Conservation (phyloP, 2,797 vertebrate genomes). For the Coregonus suidteri region DNA sequence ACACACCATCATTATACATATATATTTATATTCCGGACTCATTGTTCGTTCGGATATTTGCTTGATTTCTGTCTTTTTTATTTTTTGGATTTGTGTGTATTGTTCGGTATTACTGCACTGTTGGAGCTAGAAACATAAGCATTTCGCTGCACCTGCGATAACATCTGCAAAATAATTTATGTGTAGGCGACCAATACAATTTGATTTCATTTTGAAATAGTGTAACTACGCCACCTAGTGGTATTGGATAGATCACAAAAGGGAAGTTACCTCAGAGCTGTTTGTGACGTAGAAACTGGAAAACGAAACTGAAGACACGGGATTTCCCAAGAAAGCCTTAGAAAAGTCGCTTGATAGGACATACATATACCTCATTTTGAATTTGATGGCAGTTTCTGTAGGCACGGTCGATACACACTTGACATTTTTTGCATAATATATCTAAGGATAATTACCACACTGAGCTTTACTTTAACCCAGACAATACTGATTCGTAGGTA, state of each 20-base stretch:
- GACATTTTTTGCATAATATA: not conserved
- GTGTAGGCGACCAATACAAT: no score
- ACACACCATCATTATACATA: no score
- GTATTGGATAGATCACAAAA: constrained; percentile 16
- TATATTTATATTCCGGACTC: no score
- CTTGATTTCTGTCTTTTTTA: no score
- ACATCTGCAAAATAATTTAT: no score
- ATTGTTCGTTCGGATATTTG: no score
- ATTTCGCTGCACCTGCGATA: no score
- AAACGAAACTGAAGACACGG: constrained; percentile 72
- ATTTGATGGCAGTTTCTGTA: not conserved
- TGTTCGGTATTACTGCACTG: no score
- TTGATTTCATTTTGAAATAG: not conserved
- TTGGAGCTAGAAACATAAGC: no score
- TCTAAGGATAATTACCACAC: not conserved
- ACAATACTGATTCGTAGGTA: not conserved
- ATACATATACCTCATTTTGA: not conserved
- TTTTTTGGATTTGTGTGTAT: no score
- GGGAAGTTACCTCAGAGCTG: not conserved
- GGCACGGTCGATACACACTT: not conserved
- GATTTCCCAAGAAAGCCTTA: constrained; percentile 61
- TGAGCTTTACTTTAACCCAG: not conserved
- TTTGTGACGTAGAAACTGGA: constrained; percentile 55
- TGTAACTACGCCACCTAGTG: constrained; percentile 36
- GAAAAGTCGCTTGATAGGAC: no score